These are phyloP conservation scores for Caenorhabditis doughertyi DNA, from an alignment of 2,888 invertebrate genomes.

Conservation along the genomic window DNA sequence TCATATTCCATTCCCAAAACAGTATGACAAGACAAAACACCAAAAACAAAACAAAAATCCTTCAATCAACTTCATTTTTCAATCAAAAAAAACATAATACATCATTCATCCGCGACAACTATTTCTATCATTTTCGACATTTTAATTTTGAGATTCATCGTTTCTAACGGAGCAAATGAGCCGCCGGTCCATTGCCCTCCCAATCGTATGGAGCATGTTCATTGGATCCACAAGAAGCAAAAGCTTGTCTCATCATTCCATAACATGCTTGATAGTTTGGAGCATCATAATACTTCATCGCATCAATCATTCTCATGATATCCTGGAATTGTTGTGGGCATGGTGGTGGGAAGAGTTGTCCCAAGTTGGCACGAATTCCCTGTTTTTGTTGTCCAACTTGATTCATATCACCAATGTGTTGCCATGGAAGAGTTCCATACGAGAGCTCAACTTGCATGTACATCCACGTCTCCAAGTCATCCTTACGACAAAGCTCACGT, in stretches of 20 bases:
- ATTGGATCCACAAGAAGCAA: constrained; percentile 60
- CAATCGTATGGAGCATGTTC: constrained; percentile 6
- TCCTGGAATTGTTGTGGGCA: constrained; percentile 60
- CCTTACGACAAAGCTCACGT: constrained; percentile 75
- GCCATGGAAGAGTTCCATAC: constrained; percentile 74
- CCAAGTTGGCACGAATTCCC: constrained; percentile 65
- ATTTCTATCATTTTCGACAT: neutral
- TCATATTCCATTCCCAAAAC: no score
- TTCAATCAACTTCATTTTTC: no score
- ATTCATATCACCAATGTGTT: constrained; percentile 75
- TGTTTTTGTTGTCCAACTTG: constrained; percentile 76
- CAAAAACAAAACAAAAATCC: no score
- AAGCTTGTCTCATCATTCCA: constrained; percentile 60
- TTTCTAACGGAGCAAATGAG: neutral
- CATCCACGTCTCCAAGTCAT: constrained; percentile 74
- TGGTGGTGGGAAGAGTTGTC: constrained; percentile 69
- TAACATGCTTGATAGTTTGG: constrained; percentile 77
- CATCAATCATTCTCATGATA: constrained; percentile 65
- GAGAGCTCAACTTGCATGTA: constrained; percentile 77
- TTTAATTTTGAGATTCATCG: neutral
- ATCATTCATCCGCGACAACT: no score
- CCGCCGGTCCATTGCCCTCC: neutral
- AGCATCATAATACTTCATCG: constrained; percentile 78
- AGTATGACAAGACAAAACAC: no score
- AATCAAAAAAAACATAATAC: no score